phyloP scores from a whole-genome alignment of 2,888 invertebrate species.

The Liopterus haemorrhoidalis region DNA sequence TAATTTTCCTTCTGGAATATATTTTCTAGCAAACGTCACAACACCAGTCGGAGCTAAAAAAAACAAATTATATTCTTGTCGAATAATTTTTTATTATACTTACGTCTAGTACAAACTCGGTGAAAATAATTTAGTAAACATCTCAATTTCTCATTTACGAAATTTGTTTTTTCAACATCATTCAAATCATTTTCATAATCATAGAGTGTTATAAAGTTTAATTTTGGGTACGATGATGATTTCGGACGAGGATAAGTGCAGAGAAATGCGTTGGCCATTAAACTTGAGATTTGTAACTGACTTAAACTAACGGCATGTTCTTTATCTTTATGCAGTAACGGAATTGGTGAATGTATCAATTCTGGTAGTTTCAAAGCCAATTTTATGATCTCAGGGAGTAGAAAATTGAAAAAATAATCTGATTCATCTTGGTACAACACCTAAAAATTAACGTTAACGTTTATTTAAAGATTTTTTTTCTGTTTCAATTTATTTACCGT shows the following conservation, averaged over 20 bases:
- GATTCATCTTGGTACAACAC: constrained; percentile 65
- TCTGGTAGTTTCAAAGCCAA: constrained; percentile 74
- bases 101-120: too few species aligned
- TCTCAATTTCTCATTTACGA: too few species aligned
- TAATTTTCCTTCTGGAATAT: constrained; percentile 51
- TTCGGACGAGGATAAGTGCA: constrained; percentile 93
- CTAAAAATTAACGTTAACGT: too few species aligned
- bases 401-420: constrained; percentile 60
- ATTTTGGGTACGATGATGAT: too few species aligned
- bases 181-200: too few species aligned
- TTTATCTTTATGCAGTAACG: constrained; percentile 65
- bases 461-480: too few species aligned
- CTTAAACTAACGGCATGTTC: constrained; percentile 56
- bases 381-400: constrained; percentile 71
- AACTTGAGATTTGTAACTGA: constrained; percentile 75
- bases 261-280: constrained; percentile 91
- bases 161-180: too few species aligned
- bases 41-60: constrained; percentile 71
- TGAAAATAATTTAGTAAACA: too few species aligned
- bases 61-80: too few species aligned
- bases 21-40: constrained; percentile 72
- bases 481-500: too few species aligned
- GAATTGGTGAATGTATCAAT: constrained; percentile 70
- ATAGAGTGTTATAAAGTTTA: too few species aligned
- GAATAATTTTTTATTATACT: too few species aligned